A percentile compares a stretch with the other conserved stretches of the same genome.
Evolutionary conservation across 2,113 vertebrate genomes (phyloP).

Genomic region (Nibea coibor): DNA sequence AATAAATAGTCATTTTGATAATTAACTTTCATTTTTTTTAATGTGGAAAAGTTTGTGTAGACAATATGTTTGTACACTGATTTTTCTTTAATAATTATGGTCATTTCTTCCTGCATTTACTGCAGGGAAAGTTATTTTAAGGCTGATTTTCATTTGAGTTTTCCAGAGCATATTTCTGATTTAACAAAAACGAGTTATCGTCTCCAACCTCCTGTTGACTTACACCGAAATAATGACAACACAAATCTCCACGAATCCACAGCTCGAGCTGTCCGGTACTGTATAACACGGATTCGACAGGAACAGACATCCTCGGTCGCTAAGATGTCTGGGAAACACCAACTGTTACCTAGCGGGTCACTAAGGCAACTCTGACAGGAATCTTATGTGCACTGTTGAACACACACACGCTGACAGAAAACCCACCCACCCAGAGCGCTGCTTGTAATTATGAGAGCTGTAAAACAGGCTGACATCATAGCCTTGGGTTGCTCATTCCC

Average conservation of each 20-base stretch:
- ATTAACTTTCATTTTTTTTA: not conserved
- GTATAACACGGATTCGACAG: constrained; percentile 20
- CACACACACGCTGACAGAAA: constrained; percentile 45
- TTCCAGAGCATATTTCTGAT: not conserved
- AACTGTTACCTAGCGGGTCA: constrained; percentile 57
- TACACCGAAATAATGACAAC: not conserved
- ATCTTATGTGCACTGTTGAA: constrained; percentile 45
- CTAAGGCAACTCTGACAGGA: constrained; percentile 67
- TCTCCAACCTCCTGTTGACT: constrained; percentile 2
- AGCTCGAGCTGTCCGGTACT: constrained; percentile 12
- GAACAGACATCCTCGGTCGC: constrained; percentile 32
- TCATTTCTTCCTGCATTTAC: not conserved
- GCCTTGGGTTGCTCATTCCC: constrained; percentile 56
- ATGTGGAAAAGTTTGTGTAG: not conserved
- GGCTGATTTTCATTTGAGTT: not conserved
- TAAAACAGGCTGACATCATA: constrained; percentile 79
- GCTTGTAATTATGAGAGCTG: constrained; percentile 74
- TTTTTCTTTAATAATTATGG: not conserved
- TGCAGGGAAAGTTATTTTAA: not conserved
- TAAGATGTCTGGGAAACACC: constrained; percentile 57
- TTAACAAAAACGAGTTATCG: not conserved
- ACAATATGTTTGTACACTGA: too few relatives aligned
- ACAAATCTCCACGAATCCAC: not conserved
- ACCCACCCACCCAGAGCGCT: constrained; percentile 59
- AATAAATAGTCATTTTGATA: not conserved